Evolutionary conservation across 2,797 vertebrate species (phyloP).

Genomic region (Falco naumanni): DNA sequence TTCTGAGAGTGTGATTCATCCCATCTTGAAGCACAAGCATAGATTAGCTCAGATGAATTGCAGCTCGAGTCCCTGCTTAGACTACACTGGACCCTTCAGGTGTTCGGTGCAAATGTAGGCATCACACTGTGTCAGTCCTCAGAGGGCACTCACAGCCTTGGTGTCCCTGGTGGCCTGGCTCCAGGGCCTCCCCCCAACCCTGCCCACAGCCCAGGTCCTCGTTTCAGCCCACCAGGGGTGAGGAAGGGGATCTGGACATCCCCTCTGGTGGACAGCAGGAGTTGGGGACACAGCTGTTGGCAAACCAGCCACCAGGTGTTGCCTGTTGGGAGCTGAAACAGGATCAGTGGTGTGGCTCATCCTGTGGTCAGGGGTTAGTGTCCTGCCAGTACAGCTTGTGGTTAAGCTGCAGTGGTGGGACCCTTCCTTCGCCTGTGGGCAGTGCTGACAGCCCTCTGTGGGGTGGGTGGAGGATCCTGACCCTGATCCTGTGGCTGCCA

Average conservation of each 20-base stretch:
- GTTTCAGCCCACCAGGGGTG: background rate
- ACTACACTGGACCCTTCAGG: background rate
- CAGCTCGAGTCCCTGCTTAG: background rate
- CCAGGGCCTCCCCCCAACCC: rapidly evolving
- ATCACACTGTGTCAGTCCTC: background rate
- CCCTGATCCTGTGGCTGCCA: background rate
- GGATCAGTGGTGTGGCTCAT: background rate
- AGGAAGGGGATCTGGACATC: background rate
- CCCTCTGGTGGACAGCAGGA: background rate
- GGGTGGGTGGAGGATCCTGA: background rate
- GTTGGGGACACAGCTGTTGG: rapidly evolving
- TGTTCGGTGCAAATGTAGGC: background rate
- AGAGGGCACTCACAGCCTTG: background rate
- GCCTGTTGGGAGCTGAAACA: background rate
- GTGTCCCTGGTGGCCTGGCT: background rate
- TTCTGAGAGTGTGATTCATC: background rate
- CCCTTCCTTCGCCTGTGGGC: rapidly evolving
- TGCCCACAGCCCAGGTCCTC: too few species aligned
- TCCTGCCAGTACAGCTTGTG: background rate
- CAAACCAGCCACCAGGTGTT: rapidly evolving
- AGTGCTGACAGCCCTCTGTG: background rate
- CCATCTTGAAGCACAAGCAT: background rate
- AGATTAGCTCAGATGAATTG: background rate
- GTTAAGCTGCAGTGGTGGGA: background rate
- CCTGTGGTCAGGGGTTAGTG: background rate